Evolutionary conservation across 1,140 invertebrate genomes (phyloP).

Genomic region (Neotoxoptera formosana): DNA sequence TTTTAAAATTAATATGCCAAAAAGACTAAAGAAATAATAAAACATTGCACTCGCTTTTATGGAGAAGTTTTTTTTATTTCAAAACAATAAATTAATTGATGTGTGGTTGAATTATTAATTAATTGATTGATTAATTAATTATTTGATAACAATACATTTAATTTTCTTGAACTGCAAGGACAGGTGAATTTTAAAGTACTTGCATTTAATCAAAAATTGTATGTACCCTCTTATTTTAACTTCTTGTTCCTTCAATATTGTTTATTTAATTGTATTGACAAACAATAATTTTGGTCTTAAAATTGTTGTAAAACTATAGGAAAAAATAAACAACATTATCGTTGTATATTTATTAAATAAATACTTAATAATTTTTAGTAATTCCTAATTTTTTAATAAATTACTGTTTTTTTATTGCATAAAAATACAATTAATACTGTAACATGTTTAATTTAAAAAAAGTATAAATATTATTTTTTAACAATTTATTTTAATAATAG

Average conservation of each 20-base stretch:
- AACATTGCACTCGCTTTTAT: not conserved
- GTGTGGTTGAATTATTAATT: no score
- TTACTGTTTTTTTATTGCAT: no score
- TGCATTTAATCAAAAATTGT: not conserved
- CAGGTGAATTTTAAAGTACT: not conserved
- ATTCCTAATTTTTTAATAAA: no score
- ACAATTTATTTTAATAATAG: not conserved
- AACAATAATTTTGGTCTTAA: not conserved
- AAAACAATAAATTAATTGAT: not conserved
- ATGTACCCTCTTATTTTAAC: not conserved
- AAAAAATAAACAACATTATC: no score
- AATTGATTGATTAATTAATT: no score
- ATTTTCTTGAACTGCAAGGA: not conserved
- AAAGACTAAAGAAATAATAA: not conserved
- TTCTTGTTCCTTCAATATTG: not conserved
- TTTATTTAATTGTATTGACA: not conserved
- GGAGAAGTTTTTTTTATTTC: not conserved
- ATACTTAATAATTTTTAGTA: no score
- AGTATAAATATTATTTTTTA: not conserved
- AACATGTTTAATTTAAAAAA: no score
- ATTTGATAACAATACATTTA: not conserved
- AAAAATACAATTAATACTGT: no score
- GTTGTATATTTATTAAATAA: no score
- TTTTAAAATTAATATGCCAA: not conserved
- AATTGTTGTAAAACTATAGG: not conserved